A percentile compares a stretch with the other conserved stretches of the same genome.
phyloP scores from a whole-genome alignment of 2,797 vertebrate genomes.

The Heteromormyrus szaboi region DNA sequence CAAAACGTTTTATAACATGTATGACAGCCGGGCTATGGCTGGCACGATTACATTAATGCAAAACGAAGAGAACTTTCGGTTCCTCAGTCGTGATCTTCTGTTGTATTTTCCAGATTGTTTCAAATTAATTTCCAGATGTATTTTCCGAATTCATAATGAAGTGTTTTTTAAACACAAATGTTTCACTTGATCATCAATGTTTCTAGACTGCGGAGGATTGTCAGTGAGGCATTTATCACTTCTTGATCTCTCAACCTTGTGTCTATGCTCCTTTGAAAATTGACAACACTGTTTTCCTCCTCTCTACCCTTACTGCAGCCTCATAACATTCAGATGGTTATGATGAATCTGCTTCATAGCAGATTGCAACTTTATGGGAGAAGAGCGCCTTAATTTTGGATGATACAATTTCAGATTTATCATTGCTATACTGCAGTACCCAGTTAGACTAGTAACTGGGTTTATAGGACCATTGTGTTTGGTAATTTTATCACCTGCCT shows the following conservation, averaged over 20 bases:
- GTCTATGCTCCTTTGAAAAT: neutral
- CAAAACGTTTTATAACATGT: neutral
- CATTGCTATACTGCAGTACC: neutral
- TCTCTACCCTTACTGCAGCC: neutral
- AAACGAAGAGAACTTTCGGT: neutral
- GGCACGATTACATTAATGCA: neutral
- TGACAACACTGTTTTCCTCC: neutral
- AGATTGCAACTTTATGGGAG: neutral
- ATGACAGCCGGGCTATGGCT: neutral
- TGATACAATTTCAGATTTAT: neutral
- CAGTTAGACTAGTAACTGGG: neutral
- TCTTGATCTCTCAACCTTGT: neutral
- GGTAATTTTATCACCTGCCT: neutral
- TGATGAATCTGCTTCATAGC: neutral
- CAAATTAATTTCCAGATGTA: neutral
- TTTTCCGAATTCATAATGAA: neutral
- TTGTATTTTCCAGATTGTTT: neutral
- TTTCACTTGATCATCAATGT: neutral
- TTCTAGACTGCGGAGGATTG: neutral
- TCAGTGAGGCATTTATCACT: neutral
- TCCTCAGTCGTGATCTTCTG: neutral
- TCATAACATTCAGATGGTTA: neutral
- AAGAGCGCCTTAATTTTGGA: neutral
- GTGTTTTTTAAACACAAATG: neutral
- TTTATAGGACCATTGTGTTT: neutral